Evolutionary conservation across 2,113 vertebrate species (phyloP), one percentile per base, ranked within the genome.

Genomic region (Festucalex cinctus): DNA sequence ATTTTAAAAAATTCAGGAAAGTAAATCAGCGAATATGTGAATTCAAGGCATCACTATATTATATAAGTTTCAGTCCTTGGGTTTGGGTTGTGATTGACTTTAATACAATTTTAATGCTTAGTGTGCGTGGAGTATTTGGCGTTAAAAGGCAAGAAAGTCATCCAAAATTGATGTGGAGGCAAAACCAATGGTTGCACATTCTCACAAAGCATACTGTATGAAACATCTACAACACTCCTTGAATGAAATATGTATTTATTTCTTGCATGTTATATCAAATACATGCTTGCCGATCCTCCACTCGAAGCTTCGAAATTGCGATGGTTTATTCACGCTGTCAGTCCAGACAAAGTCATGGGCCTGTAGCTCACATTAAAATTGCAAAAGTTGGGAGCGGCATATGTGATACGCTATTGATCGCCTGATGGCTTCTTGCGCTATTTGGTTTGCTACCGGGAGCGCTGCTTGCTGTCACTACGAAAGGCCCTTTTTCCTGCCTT

Each of bases 391-490:
- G 35, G 35, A n/a, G 35, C 32, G 12, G 20, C 58, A 41, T 22
- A 2, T 2, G 35, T 16, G 58, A 61, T 22, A 22, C 24, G 13
- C 22, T 48, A 58, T 68, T 58, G 66, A 74, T 75, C 37, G 3
- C 32, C 56, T 48, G 66, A 37, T 39, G 41, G 44, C 44, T 49
- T 69, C 66, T 49, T 63, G 68, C 26, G n/a, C 54, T 53, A 75
- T 65, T 32, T 67, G 58, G 73, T 77, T 71, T 80, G 69, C 54
- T 46, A 69, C 75, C 65, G 61, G 58, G 46, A 76, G 66, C 17
- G 61, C 71, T 75, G 60, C 69, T 70, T 70, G 24, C 72, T 76
- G 78, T 83, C 72, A 75, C 83, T 69, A 61, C 69, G 68, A 68
- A 76, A 72, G 36, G 20, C 32, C 81, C 66, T 75, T 63, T 75